Evolutionary conservation across 2,113 vertebrate genomes (phyloP), one percentile per base, ranked within the genome.

Genomic region (Mormyrus iriodes): DNA sequence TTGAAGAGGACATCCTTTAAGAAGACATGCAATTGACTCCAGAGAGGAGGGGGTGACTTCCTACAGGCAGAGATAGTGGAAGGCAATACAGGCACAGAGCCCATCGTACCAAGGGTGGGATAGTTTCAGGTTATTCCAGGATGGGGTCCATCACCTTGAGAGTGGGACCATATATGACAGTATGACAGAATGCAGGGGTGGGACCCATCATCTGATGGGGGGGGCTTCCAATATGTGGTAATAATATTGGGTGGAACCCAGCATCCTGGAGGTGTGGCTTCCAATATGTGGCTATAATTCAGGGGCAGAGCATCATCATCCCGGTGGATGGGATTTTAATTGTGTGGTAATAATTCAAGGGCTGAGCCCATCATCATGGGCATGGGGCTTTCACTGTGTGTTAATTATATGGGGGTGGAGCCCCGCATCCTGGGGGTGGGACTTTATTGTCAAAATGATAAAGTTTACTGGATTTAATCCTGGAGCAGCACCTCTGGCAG

Each of bases 11-110:
- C 65, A 15, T 73, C 2, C 55, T 61, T 61, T 61, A 61, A 61
- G 55, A 61, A 9, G 39, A 58, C 55, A 76, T 89, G 90, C 79
- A 88, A 42, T 42, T 51, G 39, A 52, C 17, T n/a, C n/a, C 88
- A 42, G 88, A 58, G 51, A 82, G 44, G 69, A 89, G 90, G 55
- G 27, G 49, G 39, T 48, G 10, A n/a, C 24, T 61, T 8, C 88
- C 51, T 24, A 24, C 10, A 39, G 3, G 85, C 7, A 21, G 21
- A 6, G 35, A 44, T 19, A 19, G 35, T 21, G 79, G 12, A 42
- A 46, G 79, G 65, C 31, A 35, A 35, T 4, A 61, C n/a, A 2
- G 55, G 24, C 3, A 7, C 55, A 61, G 55, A 61, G 55, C 55
- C 21, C 3, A n/a, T 9, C n/a, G 21, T 61, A 21, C 55, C 6